Base-by-base conservation (phyloP, 1,140 invertebrate genomes). In the Meloidogyne exigua region DNA sequence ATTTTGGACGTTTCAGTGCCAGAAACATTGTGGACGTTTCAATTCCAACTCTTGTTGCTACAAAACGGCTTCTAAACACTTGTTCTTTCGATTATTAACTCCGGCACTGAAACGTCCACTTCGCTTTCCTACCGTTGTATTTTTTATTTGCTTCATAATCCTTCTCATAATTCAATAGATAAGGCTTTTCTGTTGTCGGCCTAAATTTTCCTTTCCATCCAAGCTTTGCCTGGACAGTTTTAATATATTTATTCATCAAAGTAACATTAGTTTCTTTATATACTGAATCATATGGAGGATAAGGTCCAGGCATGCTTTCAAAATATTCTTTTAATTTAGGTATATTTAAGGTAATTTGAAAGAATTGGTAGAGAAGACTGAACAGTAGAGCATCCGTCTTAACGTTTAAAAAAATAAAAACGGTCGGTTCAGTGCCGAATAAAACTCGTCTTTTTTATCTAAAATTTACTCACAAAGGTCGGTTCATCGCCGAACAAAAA, bases 171-270 rank as follows among this genome's bases (percentile, higher is more conserved):
- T 57, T 57, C 18, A 57, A n/a, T 2, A n/a, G 18, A n/a, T 18
- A 57, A 15, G 18, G 18, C 0, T 1, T 2, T 10, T 57, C 18
- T 9, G 18, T 57, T 57, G n/a, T 57, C 10, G 49, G 49, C 5
- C 49, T 57, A 57, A 57, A 57, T n/a, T n/a, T 57, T 57, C 18
- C 49, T n/a, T 57, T 57, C 49, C 49, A 57, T 57, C 49, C 49
- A 12, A 57, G 13, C 10, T 57, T n/a, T 7, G 1, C 0, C 10
- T 57, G 49, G 0, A 57, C 10, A n/a, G 49, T 7, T 21, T n/a
- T 57, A 15, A 57, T n/a, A 57, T n/a, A 57, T 15, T 57, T 5
- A 57, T 9, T 5, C 49, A 57, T 57, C 18, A n/a, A n/a, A 7
- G 18, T n/a, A n/a, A 57, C 49, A 1, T 57, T n/a, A 0, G 36